Evolutionary conservation across 2,113 vertebrate genomes (phyloP), one percentile per base, ranked within the genome.

Genomic region (Passer montanus): DNA sequence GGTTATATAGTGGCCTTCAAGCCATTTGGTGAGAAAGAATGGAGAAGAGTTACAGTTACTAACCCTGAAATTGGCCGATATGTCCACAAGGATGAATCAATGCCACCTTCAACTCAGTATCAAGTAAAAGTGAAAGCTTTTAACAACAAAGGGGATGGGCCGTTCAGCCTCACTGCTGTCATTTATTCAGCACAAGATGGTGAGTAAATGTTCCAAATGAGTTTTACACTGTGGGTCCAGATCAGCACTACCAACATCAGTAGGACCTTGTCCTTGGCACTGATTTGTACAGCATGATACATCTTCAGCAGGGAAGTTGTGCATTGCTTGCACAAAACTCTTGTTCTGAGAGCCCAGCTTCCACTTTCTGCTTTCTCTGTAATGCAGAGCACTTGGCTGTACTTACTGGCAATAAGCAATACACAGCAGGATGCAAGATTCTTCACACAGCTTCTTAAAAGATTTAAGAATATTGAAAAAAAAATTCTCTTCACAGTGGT

Each of bases 121-220:
- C 98, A 99, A 94, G 99, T 99, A n/a, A 99, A 99, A 98, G 98
- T 99, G 58, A 99, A 99, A 96, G 99, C 99, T 11, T 99, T 99
- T 97, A 99, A 99, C 97, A 98, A 94, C 85, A 97, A 98, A 95
- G 99, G 99, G 46, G 99, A 99, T 56, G 99, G 99, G 30, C 99
- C 99, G 4, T 99, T 98, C 96, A 99, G 99, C 95, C 97, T 98
- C 22, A 98, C 98, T 15, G 98, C 99, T 14, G 84, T 97, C 64
- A 98, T 99, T 92, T 98, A 98, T 67, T 99, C 99, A 10, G 99
- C 99, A 15, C 98, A 99, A 89, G 99, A 99, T 2, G 98, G 99
- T 99, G 91, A 98, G 99, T 96, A 60, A 77, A 84, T 52, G 39
- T 79, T 70, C 75, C 55, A 53, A 33, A 5, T 37, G 24, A 87